phyloP scores from a whole-genome alignment of 2,113 vertebrate species.

The Festucalex cinctus region DNA sequence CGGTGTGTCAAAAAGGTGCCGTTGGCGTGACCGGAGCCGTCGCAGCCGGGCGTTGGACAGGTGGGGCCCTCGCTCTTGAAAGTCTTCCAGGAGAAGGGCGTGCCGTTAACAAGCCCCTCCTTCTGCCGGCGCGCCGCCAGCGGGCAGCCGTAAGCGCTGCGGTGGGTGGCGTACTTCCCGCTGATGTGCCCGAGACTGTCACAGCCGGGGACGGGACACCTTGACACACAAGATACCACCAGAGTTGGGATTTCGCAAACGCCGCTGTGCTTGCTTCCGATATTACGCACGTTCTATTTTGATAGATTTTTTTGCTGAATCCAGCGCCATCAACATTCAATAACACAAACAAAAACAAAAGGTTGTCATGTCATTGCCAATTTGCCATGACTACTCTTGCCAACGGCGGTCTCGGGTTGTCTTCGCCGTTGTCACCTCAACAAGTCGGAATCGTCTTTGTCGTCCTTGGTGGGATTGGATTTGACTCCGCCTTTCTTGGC shows the following conservation, averaged over 20 bases:
- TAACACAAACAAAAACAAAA: too few species aligned
- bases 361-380: neutral
- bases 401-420: neutral
- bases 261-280: too few species aligned
- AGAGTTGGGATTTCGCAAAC: too few species aligned
- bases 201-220: conserved; percentile 95
- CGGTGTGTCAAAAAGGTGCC: conserved; percentile 97
- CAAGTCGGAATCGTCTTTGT: conserved; percentile 96
- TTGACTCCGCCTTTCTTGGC: conserved; percentile 97
- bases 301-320: too few species aligned
- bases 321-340: too few species aligned
- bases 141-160: conserved; percentile 93
- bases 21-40: conserved; percentile 92
- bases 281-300: too few species aligned
- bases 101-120: conserved; percentile 88
- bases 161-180: conserved; percentile 95
- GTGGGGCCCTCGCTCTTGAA: conserved; percentile 90
- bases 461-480: conserved; percentile 89
- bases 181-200: conserved; percentile 98
- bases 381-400: too few species aligned
- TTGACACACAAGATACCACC: conserved; percentile 50
- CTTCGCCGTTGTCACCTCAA: conserved; percentile 78
- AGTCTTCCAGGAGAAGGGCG: conserved; percentile 93
- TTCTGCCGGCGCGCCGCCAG: conserved; percentile 93
- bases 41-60: conserved; percentile 93